Evolutionary conservation across 2,113 vertebrate genomes (phyloP), one percentile per base, ranked within the genome.

Genomic region (Apaloderma vittatum): DNA sequence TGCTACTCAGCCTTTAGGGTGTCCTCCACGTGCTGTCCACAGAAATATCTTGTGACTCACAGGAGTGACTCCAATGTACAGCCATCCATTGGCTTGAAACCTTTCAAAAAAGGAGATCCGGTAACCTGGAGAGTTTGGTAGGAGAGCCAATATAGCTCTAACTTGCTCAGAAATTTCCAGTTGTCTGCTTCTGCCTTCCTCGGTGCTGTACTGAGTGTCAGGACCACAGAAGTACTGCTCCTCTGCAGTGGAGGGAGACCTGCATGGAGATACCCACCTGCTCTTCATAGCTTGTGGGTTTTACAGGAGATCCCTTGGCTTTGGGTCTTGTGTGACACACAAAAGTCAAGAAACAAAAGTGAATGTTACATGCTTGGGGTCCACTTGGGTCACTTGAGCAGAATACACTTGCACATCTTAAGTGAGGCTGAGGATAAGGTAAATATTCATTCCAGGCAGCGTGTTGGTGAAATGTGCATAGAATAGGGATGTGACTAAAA

Each of bases 371-470:
- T 67, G 32, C 72, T 26, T 90, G 49, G 13, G 43, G 40, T 86
- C 32, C 1, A 2, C 26, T 83, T 80, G 57, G 59, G 88, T 81
- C 57, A 57, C 45, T 80, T 78, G 72, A 17, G 15, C 30, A 81
- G 59, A 77, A 84, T 65, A 84, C 9, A 70, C 40, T 88, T 61
- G 43, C 22, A 74, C 21, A 49, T 93, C 68, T 74, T 75, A 88
- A 75, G 55, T 70, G 45, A 67, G 16, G 45, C 24, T 88, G 51
- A 78, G 79, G 86, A 67, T 61, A 88, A 90, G 76, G 70, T 84
- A 93, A 97, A 94, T 93, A 94, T 94, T 94, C 92, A 95, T 89
- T 91, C 19, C 73, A 77, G 23, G 72, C 61, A 12, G 15, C 72
- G 27, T 55, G 32, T 14, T 80, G 61, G 71, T 86, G 76, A 88